phyloP scores from a whole-genome alignment of 2,113 vertebrate species.

The Prochilodus magdalenae region DNA sequence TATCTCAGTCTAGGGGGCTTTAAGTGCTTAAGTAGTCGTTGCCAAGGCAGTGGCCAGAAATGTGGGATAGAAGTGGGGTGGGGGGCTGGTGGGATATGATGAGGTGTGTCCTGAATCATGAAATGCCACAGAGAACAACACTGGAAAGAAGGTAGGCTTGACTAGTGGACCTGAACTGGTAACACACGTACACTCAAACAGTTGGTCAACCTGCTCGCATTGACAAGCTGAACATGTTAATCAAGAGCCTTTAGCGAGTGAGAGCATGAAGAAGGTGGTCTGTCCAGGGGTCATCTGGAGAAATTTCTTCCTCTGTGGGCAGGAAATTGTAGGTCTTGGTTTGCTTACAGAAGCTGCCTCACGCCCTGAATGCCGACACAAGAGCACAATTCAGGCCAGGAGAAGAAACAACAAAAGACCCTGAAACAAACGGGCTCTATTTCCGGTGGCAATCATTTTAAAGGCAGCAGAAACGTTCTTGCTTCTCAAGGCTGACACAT shows the following conservation, averaged over 20 bases:
- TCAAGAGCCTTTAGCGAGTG: neutral
- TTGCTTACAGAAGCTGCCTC: neutral
- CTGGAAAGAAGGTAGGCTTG: neutral
- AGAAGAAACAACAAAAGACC: too few relatives aligned
- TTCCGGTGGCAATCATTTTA: neutral
- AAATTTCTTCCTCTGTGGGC: neutral
- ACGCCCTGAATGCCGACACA: too few relatives aligned
- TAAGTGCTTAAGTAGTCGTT: neutral
- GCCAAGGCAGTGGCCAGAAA: neutral
- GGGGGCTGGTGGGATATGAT: too few relatives aligned
- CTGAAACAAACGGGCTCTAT: neutral
- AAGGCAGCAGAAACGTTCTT: neutral
- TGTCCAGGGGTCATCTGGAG: neutral
- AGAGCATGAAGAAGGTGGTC: neutral
- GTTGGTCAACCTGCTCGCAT: neutral
- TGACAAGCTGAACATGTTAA: neutral
- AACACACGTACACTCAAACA: too few relatives aligned
- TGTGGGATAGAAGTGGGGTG: neutral
- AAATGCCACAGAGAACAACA: neutral
- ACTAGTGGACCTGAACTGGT: too few relatives aligned
- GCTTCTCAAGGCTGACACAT: neutral
- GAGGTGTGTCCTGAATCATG: neutral
- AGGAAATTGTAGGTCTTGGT: neutral
- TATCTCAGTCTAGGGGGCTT: neutral
- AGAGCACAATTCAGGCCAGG: too few relatives aligned